Conservation (phyloP, 64 coral and sea anemone genomes). For the Exaiptasia diaphana region DNA sequence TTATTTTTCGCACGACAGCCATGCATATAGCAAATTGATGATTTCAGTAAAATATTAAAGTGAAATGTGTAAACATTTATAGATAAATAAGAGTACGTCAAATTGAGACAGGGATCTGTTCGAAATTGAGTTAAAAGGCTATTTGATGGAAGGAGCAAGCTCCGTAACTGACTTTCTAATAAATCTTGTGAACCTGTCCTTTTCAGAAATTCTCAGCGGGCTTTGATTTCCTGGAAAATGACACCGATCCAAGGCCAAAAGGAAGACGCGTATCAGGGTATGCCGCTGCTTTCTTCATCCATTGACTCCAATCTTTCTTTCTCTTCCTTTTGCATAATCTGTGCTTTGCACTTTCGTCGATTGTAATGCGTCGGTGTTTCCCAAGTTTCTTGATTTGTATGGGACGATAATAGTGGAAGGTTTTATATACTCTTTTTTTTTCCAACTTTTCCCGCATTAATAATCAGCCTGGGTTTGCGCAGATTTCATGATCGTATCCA, state of each 20-base stretch:
- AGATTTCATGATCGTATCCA: too few species aligned
- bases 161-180: background rate
- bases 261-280: background rate
- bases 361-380: too few species aligned
- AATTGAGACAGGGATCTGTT: background rate
- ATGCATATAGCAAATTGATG: too few species aligned
- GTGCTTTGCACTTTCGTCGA: background rate
- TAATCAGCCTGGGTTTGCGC: too few species aligned
- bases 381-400: too few species aligned
- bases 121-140: background rate
- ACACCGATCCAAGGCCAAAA: background rate
- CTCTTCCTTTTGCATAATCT: background rate
- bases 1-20: too few species aligned
- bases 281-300: background rate
- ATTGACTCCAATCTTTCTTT: background rate
- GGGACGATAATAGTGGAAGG: too few species aligned
- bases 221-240: constrained; percentile 15
- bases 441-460: too few species aligned
- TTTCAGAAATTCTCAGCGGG: constrained; percentile 3
- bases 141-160: background rate
- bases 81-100: background rate
- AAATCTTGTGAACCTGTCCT: background rate
- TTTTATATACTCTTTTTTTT: too few species aligned
- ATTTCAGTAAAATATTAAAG: too few species aligned
- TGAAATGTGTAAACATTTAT: background rate